phyloP scores from a whole-genome alignment of 2,113 vertebrate genomes.

The Oncorhynchus masou region DNA sequence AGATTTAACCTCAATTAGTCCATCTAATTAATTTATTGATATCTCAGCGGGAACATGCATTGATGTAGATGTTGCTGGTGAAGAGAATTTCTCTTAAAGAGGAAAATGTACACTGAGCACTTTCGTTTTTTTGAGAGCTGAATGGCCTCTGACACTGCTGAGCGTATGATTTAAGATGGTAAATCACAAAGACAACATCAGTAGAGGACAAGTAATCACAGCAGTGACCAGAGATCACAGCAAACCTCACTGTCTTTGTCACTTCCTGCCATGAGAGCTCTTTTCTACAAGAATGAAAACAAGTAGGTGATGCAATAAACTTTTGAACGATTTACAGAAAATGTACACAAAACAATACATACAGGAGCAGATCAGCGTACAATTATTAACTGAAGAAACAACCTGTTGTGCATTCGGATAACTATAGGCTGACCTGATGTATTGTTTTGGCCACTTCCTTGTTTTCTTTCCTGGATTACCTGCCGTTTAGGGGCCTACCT shows the following conservation, averaged over 20 bases:
- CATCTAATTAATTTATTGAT: constrained; percentile 32
- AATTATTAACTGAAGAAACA: too few relatives aligned
- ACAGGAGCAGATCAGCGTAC: too few relatives aligned
- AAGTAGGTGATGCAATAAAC: too few relatives aligned
- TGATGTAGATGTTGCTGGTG: constrained; percentile 26
- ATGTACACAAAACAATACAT: too few relatives aligned
- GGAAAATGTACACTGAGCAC: constrained; percentile 18
- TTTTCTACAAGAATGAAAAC: too few relatives aligned
- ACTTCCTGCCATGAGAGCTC: too few relatives aligned
- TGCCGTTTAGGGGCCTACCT: too few relatives aligned
- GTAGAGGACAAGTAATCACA: not conserved
- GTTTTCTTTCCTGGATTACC: too few relatives aligned
- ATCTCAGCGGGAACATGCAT: constrained; percentile 30
- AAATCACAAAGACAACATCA: not conserved
- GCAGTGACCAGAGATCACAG: not conserved
- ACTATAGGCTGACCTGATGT: too few relatives aligned
- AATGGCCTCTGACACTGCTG: constrained; percentile 22
- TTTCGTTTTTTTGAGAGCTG: not conserved
- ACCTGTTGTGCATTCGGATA: too few relatives aligned
- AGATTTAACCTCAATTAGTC: not conserved
- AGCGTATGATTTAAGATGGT: constrained; percentile 8
- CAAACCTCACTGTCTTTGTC: not conserved
- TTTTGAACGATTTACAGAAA: too few relatives aligned
- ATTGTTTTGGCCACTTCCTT: too few relatives aligned
- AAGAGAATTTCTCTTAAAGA: constrained; percentile 3